Conservation (phyloP, 92 coral and sea anemone species). For the Palythoa heliodiscus region DNA sequence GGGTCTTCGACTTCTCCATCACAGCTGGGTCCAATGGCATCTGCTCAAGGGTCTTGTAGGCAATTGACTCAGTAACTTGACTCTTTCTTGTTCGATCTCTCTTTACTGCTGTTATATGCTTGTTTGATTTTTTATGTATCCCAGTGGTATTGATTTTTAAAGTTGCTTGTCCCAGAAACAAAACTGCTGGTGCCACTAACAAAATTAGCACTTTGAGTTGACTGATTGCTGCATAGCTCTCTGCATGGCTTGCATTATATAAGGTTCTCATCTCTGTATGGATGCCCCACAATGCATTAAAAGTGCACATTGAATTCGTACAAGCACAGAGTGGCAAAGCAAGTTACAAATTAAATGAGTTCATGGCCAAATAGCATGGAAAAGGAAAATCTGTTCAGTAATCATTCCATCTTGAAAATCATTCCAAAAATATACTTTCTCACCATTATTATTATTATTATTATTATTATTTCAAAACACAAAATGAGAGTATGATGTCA, state of each 20-base stretch:
- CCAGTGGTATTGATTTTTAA: constrained; percentile 13
- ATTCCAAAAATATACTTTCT: too few species aligned
- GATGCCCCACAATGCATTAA: constrained; percentile 43
- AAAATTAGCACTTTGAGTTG: too few species aligned
- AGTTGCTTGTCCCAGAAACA: constrained; percentile 13
- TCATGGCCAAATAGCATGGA: constrained; percentile 17
- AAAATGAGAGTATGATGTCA: too few species aligned
- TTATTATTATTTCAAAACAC: too few species aligned
- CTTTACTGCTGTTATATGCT: constrained; percentile 1
- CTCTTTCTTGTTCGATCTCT: neutral
- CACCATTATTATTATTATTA: too few species aligned
- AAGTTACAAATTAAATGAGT: too few species aligned
- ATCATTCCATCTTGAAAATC: neutral
- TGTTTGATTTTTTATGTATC: too few species aligned
- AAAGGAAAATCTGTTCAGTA: neutral
- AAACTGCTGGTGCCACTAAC: constrained; percentile 20
- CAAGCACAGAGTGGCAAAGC: neutral
- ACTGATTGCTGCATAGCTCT: too few species aligned
- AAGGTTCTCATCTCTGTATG: too few species aligned
- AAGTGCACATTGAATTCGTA: constrained; percentile 43
- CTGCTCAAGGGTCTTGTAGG: constrained; percentile 23
- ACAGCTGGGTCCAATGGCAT: constrained; percentile 4
- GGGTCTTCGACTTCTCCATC: constrained; percentile 15
- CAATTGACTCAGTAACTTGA: neutral
- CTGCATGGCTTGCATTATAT: too few species aligned